Evolutionary conservation across 2,888 invertebrate species (phyloP), one percentile per base, ranked within the genome.

Genomic region (Macropis europaea): DNA sequence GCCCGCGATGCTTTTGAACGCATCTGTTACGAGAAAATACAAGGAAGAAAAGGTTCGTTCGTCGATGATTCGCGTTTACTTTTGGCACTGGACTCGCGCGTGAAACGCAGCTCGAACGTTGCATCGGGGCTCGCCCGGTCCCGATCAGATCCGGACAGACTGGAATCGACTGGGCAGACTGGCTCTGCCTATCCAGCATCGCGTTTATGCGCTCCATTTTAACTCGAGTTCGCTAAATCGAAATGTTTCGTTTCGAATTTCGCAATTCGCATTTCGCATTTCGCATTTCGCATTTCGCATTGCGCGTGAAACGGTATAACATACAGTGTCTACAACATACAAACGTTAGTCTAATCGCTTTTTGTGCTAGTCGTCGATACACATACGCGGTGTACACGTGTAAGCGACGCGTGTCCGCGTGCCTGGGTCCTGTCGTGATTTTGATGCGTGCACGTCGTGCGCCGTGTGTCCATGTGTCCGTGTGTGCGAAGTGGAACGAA

Each of bases 251-350:
- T 6, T 11, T 13, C 32, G 19, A 26, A 30, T 13, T 11, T 34
- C 34, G 34, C 34, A 11, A 34, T 11, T 34, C 28, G 28, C 28
- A 28, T 7, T 17, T 40, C 38, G 38, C 17, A n/a, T n/a, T n/a
- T 62, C 53, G 73, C 59, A 48, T 42, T 53, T 50, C 43, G 50
- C 53, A 70, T 50, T 62, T 74, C 68, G 68, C n/a, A n/a, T n/a
- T n/a, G n/a, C n/a, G n/a, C 67, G 63, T 76, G 68, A 73, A 77
- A 68, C 86, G 78, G 13, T 73, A 76, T 60, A 63, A 59, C 82
- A 81, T 84, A 76, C 83, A 85, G 79, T 83, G 73, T 64, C 85
- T 86, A 86, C 80, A 66, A 79, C 80, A 86, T 86, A 85, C 82
- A 86, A 86, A 86, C 82, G 82, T 85, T 84, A 85, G 72, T 73